Evolutionary conservation across 1,140 invertebrate genomes (phyloP), one percentile per base, ranked within the genome.

Genomic region (Trachymyrmex septentrionalis): DNA sequence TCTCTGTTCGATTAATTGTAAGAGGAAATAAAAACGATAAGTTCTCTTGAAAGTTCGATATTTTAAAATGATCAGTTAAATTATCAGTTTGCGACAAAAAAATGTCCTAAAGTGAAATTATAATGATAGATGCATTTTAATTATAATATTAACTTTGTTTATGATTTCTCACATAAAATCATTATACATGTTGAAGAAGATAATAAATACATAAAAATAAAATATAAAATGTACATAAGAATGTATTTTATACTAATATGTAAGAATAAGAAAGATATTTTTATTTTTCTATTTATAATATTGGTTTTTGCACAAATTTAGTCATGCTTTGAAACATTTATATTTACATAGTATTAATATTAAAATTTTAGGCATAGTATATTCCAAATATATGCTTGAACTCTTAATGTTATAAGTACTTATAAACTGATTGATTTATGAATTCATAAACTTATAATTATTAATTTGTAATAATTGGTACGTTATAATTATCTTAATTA

Each of bases 391-490:
- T 27, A 27, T 30, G 19, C 30, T 72, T 27, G 9, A 1, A 72
- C 53, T 12, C 9, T 30, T 34, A 2, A 12, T 30, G 5, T 19
- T 50, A 50, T 19, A 69, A 19, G 0, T 69, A 24, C 3, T 72
- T 7, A 34, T 44, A 10, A 44, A 44, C 2, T 44, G 10, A 44
- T 34, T 64, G 24, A 63, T 63, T 63, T 63, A 27, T 27, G n/a
- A 6, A 63, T 63, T 63, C 12, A 64, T 66, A 6, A 64, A 64
- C n/a, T 69, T 69, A 24, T 14, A 38, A 67, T 38, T 38, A 38
- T 38, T 38, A 38, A 44, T 0, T 44, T 44, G 7, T 38, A 44
- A 19, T 57, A 34, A 72, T 72, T 30, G 16, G 10, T 44, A 44
- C 10, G 38, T 55, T 30, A 19, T 27, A 27, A n/a, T 34, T 30